phyloP scores from a whole-genome alignment of 2,113 vertebrate genomes.

The Elephantulus edwardii region DNA sequence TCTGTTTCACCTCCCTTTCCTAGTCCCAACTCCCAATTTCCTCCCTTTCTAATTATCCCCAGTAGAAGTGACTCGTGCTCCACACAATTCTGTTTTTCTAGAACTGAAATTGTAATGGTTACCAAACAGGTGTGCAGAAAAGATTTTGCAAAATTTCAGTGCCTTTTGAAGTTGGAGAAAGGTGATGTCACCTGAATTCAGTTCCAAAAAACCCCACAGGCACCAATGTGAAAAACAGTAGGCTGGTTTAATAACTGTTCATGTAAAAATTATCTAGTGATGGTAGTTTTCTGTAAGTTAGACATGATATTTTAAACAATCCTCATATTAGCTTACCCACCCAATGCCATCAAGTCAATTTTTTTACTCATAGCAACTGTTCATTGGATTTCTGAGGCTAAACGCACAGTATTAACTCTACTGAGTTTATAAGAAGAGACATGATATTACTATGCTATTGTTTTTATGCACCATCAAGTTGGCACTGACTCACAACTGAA shows the following conservation, averaged over 20 bases:
- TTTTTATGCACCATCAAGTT: no score
- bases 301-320: neutral
- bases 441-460: no score
- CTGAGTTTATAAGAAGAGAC: no score
- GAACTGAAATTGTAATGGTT: slow-evolving; percentile 49
- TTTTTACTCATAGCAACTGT: no score
- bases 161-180: slow-evolving; percentile 32
- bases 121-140: slow-evolving; percentile 59
- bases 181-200: neutral
- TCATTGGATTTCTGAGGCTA: no score
- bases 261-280: neutral
- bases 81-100: slow-evolving; percentile 44
- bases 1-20: slow-evolving; percentile 64
- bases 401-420: no score
- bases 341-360: neutral
- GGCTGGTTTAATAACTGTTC: neutral
- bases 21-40: slow-evolving; percentile 60
- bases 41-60: slow-evolving; percentile 67
- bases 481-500: no score
- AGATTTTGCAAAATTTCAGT: slow-evolving; percentile 22
- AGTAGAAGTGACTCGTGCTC: slow-evolving; percentile 67
- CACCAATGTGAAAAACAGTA: neutral
- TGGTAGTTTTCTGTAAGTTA: slow-evolving; percentile 6
- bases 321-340: neutral
- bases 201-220: slow-evolving; percentile 14